Evolutionary conservation across 2,797 vertebrate species (phyloP).

Genomic region (Catostomus latipinnis): DNA sequence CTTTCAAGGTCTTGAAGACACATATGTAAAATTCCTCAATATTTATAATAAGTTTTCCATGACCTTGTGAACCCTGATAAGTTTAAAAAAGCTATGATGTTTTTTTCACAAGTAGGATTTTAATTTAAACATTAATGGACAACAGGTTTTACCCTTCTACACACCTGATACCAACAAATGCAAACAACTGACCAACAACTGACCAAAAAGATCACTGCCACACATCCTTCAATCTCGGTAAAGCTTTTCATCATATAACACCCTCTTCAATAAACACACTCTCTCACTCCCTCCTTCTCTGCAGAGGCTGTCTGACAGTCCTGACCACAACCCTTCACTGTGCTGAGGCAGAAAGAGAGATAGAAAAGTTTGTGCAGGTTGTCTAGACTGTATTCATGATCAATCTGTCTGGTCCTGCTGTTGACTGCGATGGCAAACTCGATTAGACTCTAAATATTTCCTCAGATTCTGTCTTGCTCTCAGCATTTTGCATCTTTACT

Average conservation of each 20-base stretch:
- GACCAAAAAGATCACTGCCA: constrained; percentile 7
- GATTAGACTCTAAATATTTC: constrained; percentile 87
- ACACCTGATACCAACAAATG: constrained; percentile 19
- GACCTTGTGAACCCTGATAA: not conserved
- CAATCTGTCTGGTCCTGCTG: constrained; percentile 93
- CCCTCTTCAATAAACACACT: constrained; percentile 24
- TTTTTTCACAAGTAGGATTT: not conserved
- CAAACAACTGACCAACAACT: constrained; percentile 10
- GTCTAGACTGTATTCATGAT: constrained; percentile 99
- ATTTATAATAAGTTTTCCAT: not conserved
- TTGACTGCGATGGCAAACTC: constrained; percentile 86
- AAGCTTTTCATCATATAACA: constrained; percentile 28
- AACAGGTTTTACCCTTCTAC: constrained; percentile 11
- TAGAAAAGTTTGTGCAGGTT: constrained; percentile 82
- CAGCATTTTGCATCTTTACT: constrained; percentile 46
- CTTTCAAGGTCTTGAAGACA: too few species aligned
- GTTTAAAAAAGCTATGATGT: not conserved
- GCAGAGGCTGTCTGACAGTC: constrained; percentile 21
- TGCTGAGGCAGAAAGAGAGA: constrained; percentile 65
- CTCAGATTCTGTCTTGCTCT: constrained; percentile 67
- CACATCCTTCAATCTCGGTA: constrained; percentile 17
- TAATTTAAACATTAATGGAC: constrained; percentile 7
- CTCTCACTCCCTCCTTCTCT: constrained; percentile 6
- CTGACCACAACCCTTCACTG: constrained; percentile 27
- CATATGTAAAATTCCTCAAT: too few species aligned